A percentile compares a stretch with the other conserved stretches of the same genome.
These are phyloP conservation scores for Erinaceus europaeus DNA, from an alignment of 2,113 vertebrate species.

Conservation along the genomic window DNA sequence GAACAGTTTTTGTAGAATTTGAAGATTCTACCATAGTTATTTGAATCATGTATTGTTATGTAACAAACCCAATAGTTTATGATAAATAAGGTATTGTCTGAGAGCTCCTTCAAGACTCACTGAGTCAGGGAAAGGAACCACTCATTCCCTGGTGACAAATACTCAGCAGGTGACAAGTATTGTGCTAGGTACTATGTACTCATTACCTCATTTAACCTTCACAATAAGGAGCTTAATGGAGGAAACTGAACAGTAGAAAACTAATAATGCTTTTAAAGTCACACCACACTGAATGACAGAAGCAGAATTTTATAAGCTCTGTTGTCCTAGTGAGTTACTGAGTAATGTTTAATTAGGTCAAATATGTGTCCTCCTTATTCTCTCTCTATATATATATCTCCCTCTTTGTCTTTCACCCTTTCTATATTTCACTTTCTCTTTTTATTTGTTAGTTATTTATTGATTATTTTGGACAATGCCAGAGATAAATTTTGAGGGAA, in stretches of 20 bases:
- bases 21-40: background rate
- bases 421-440: background rate
- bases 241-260: background rate
- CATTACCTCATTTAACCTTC: constrained; percentile 25
- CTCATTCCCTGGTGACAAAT: background rate
- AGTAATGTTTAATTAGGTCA: background rate
- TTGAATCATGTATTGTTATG: background rate
- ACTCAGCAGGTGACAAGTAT: background rate
- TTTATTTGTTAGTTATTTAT: background rate
- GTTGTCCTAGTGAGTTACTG: background rate
- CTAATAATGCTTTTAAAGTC: background rate
- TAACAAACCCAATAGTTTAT: background rate
- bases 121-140: background rate
- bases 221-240: background rate
- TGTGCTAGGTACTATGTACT: background rate
- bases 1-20: background rate
- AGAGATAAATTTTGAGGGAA: too few relatives aligned
- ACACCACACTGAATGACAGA: background rate
- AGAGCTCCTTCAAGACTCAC: background rate
- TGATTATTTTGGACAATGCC: too few relatives aligned
- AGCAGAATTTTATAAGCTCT: background rate
- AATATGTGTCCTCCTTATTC: background rate
- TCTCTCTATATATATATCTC: background rate
- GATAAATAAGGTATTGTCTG: background rate
- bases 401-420: too few relatives aligned